Base-by-base conservation (phyloP, 2,888 invertebrate genomes). In the Volucella inanis region DNA sequence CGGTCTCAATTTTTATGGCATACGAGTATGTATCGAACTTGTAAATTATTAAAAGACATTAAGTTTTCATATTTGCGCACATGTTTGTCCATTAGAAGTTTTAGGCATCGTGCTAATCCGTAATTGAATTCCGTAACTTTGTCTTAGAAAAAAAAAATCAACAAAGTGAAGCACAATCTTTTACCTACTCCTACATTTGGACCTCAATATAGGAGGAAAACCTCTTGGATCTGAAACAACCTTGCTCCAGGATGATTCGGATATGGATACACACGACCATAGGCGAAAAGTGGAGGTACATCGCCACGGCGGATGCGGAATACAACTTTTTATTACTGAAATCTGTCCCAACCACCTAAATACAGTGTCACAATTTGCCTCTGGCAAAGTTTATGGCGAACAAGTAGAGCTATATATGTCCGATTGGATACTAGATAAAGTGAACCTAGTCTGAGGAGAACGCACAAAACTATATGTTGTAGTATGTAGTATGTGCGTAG, bases 261-360 rank as follows among this genome's bases (percentile, higher is more conserved):
- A 12, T 43, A 11, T 11, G 14, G 47, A 1, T 12, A 31, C 54
- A 47, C n/a, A 6, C 41, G 38, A 15, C 62, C 75, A 62, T 67
- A 82, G 72, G 78, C 65, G 65, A 65, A 59, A 67, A 75, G 43
- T 67, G 52, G 65, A 67, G 67, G 78, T 72, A 82, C 52, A 22
- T 18, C 18, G 52, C 12, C 54, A 14, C 54, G 31, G 77, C 71
- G 61, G 65, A 65, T 59, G 64, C 18, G 61, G 77, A 71, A 67
- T 67, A 72, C 62, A 82, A 68, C 67, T 62, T 78, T 72, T 68
- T 78, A 78, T 82, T 82, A 78, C 78, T 50, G 18, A 72, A 82
- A 77, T 82, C 72, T 78, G 67, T 82, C 72, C 68, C 62, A 78
- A 62, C 67, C 82, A 77, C 39, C 47, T 61, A 62, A 31, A 71